phyloP scores from a whole-genome alignment of 2,797 vertebrate genomes.

The Capromys pilorides region DNA sequence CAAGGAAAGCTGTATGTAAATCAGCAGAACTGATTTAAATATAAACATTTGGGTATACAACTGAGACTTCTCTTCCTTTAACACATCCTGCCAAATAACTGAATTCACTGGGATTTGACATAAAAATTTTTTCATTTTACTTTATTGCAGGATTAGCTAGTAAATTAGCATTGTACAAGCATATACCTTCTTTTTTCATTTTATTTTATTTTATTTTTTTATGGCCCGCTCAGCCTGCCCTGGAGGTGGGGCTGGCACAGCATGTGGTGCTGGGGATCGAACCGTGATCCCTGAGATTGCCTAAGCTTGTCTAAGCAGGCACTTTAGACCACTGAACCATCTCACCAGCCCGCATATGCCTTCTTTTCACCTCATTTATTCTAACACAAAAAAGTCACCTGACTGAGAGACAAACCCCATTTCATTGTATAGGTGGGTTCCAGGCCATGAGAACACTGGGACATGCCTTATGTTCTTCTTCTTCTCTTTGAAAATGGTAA shows the following conservation, averaged over 20 bases:
- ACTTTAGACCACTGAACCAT: too few relatives aligned
- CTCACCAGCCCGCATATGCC: too few relatives aligned
- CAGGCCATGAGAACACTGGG: background rate
- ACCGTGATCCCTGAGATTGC: too few relatives aligned
- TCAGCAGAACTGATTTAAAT: background rate
- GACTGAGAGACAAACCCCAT: background rate
- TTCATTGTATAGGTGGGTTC: background rate
- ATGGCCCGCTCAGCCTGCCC: too few relatives aligned
- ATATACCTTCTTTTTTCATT: too few relatives aligned
- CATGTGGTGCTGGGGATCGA: too few relatives aligned
- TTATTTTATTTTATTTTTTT: too few relatives aligned
- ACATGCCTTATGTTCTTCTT: background rate
- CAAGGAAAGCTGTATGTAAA: rapidly evolving
- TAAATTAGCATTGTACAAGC: too few relatives aligned
- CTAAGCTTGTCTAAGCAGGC: too few relatives aligned
- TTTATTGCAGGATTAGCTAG: background rate
- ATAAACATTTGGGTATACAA: background rate
- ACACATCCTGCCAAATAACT: background rate
- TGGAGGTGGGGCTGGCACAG: too few relatives aligned
- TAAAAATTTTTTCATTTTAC: background rate
- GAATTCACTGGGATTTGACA: background rate
- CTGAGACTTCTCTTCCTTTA: background rate
- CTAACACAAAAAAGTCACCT: background rate
- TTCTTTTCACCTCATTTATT: background rate
- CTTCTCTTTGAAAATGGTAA: conserved; percentile 30